Percentiles rank a stretch among this genome's conserved stretches.
Conservation (phyloP, 2,113 vertebrate species). For the Egretta garzetta region DNA sequence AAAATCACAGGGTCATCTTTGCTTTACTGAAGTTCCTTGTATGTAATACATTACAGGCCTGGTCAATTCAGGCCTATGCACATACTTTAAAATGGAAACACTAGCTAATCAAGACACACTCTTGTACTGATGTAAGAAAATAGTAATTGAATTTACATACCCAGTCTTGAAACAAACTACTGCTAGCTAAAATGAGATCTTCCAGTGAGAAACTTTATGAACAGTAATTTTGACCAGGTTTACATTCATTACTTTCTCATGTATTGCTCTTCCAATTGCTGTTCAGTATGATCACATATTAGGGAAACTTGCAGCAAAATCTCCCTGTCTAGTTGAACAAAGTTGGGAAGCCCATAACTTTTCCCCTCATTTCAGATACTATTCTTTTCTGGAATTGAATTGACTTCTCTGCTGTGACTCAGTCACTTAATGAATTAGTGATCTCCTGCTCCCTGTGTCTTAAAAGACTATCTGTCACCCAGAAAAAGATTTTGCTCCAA, state of each 20-base stretch:
- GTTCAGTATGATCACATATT: rapidly evolving
- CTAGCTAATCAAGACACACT: background rate
- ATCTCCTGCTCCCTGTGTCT: background rate
- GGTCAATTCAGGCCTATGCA: background rate
- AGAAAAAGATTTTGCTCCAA: background rate
- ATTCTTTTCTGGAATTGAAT: background rate
- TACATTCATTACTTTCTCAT: background rate
- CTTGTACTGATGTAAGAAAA: background rate
- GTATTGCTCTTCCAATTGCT: background rate
- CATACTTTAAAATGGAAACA: background rate
- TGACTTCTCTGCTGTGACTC: background rate
- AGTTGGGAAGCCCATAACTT: background rate
- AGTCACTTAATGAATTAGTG: background rate
- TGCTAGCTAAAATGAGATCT: background rate
- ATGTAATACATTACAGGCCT: background rate
- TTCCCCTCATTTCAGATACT: background rate
- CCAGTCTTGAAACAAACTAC: background rate
- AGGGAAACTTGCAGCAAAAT: background rate
- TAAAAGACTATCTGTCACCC: background rate
- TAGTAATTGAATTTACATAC: background rate
- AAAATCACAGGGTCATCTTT: background rate
- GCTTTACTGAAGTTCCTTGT: background rate
- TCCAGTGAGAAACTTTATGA: background rate
- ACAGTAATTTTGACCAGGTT: background rate
- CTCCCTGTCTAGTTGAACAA: background rate